phyloP scores from a whole-genome alignment of 2,888 invertebrate species.

The Shargacucullia verbasci region DNA sequence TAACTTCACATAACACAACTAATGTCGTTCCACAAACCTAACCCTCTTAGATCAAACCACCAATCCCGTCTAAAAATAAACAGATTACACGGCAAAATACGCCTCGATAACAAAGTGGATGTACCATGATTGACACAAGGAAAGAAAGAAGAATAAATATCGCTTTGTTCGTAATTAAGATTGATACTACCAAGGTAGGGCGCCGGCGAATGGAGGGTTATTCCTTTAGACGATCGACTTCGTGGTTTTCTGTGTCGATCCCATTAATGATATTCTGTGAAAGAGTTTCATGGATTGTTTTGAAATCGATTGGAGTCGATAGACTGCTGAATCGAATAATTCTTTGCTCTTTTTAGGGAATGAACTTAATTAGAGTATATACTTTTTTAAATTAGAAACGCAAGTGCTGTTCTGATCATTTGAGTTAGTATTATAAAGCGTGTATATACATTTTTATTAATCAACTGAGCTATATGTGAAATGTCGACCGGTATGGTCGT shows the following conservation, averaged over 20 bases:
- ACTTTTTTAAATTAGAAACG: no score
- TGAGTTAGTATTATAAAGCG: no score
- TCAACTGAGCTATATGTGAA: slow-evolving; percentile 2
- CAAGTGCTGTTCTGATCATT: no score
- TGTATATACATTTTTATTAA: neutral
- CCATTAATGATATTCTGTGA: neutral
- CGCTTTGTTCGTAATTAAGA: slow-evolving; percentile 60
- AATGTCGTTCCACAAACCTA: neutral
- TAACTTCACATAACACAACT: neutral
- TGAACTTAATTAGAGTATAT: no score
- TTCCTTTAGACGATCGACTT: slow-evolving; percentile 15
- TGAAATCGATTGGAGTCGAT: no score
- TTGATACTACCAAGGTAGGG: slow-evolving; percentile 48
- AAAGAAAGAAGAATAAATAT: slow-evolving; percentile 55
- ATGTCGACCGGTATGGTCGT: neutral
- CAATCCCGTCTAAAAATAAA: slow-evolving; percentile 26
- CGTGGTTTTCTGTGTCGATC: slow-evolving; percentile 32
- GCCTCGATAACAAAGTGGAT: slow-evolving; percentile 26
- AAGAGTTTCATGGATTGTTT: no score
- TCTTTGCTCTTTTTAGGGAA: no score
- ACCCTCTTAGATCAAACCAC: slow-evolving; percentile 1
- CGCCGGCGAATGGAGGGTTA: neutral
- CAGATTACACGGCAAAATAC: slow-evolving; percentile 8
- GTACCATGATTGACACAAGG: slow-evolving; percentile 33
- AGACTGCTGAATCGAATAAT: no score